Percentiles rank a stretch among this genome's conserved stretches.
These are phyloP conservation scores for Capitella teleta DNA, from an alignment of 1,140 invertebrate genomes.

Conservation along the genomic window DNA sequence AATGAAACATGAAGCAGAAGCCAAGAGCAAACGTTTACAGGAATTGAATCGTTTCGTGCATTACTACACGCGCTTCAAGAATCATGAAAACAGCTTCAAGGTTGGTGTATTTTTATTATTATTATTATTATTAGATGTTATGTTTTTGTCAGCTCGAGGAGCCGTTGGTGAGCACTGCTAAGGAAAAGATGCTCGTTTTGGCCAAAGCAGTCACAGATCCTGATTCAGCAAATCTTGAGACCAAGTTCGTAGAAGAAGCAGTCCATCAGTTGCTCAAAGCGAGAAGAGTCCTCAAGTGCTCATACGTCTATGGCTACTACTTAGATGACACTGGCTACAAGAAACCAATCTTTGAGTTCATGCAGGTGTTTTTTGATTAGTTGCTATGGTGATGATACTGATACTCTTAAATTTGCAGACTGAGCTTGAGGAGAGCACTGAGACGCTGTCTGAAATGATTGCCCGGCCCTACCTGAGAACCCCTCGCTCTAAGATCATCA, in stretches of 20 bases:
- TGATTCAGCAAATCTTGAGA: conserved; percentile 33
- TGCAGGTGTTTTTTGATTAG: conserved; percentile 48
- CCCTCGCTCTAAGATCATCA: conserved; percentile 51
- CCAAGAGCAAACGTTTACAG: conserved; percentile 49
- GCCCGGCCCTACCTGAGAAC: conserved; percentile 54
- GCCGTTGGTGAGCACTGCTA: conserved; percentile 50
- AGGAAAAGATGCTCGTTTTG: conserved; percentile 55
- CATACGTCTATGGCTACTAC: conserved; percentile 59
- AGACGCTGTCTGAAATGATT: conserved; percentile 56
- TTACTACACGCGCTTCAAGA: conserved; percentile 56
- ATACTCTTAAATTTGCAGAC: conserved; percentile 43
- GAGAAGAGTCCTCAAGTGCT: conserved; percentile 53
- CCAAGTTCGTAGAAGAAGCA: conserved; percentile 54
- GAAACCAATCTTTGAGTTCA: conserved; percentile 59
- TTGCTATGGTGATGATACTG: not conserved
- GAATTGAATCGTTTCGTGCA: conserved; percentile 57
- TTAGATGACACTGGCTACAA: conserved; percentile 55
- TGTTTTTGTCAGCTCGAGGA: conserved; percentile 47
- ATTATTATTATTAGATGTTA: not conserved
- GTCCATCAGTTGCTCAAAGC: conserved; percentile 55
- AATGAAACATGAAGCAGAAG: conserved; percentile 49
- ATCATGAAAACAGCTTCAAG: conserved; percentile 54
- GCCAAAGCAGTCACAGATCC: conserved; percentile 40
- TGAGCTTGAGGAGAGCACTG: conserved; percentile 56
- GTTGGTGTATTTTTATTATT: conserved; percentile 17